Conservation (phyloP, 2,797 vertebrate genomes). For the Pteropus rufus region DNA sequence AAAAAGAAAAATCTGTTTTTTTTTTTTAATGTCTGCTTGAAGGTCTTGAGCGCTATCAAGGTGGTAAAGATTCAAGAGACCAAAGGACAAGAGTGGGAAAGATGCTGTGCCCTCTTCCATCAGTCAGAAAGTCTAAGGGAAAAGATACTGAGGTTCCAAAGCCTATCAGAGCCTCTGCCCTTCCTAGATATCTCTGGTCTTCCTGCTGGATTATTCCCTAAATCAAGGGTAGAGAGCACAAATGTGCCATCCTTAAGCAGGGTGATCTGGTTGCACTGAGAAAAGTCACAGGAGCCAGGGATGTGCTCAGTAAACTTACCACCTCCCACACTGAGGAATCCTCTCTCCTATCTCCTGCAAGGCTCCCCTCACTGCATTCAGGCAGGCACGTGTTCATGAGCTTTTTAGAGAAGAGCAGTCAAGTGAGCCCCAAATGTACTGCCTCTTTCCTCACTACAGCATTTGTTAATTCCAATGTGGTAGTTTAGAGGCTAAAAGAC, state of each 20-base stretch:
- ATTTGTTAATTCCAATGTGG: not conserved
- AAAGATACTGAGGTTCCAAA: not conserved
- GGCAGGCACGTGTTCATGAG: conserved; percentile 85
- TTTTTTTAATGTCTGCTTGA: not conserved
- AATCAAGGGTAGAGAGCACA: not conserved
- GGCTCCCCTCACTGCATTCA: conserved; percentile 78
- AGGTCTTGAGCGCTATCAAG: not conserved
- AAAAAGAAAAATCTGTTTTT: no score
- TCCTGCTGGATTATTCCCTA: not conserved
- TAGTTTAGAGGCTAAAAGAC: not conserved
- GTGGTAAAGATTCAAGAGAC: not conserved
- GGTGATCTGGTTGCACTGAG: conserved; percentile 87
- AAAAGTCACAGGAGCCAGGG: conserved; percentile 84
- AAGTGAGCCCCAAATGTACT: not conserved
- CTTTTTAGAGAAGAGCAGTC: conserved; percentile 77
- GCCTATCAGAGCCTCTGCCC: not conserved
- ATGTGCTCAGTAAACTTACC: conserved; percentile 88
- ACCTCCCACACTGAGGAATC: conserved; percentile 88
- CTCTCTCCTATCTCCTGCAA: conserved; percentile 87
- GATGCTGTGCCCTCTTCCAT: not conserved
- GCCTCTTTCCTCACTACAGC: not conserved
- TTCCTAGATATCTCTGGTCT: not conserved
- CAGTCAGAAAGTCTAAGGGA: not conserved
- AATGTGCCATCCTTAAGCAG: conserved; percentile 87
- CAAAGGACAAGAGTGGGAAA: not conserved